Percentiles rank a stretch among this genome's conserved stretches.
These are phyloP conservation scores for Chironomus riparius DNA, from an alignment of 2,888 invertebrate species.

Conservation along the genomic window DNA sequence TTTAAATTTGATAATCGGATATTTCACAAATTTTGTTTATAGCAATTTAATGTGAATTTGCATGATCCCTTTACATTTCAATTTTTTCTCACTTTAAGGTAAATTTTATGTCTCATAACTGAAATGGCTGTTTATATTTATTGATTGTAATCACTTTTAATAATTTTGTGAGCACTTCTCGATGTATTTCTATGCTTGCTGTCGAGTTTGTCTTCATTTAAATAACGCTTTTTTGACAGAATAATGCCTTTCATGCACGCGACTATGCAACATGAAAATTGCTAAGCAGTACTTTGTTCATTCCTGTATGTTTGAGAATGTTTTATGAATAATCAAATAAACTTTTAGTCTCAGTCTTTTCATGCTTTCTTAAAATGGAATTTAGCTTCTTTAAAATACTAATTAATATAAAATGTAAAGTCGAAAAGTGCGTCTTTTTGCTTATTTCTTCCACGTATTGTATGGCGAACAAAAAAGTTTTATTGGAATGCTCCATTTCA, in stretches of 20 bases:
- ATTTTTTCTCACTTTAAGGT: not conserved
- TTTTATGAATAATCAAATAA: not conserved
- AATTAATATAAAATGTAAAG: too few species aligned
- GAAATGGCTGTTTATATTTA: conserved; percentile 2
- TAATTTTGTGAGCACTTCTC: not conserved
- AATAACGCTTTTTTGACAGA: conserved; percentile 10
- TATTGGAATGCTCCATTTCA: conserved; percentile 11
- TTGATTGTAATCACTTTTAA: conserved; percentile 11
- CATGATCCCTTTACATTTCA: not conserved
- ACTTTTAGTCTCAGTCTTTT: too few species aligned
- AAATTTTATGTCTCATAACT: conserved; percentile 4
- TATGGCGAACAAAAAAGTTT: too few species aligned
- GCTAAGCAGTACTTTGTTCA: not conserved
- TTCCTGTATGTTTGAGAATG: not conserved
- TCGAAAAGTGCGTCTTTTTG: too few species aligned
- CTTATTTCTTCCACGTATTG: too few species aligned
- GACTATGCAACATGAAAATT: conserved; percentile 10
- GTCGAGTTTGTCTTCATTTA: not conserved
- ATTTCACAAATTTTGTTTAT: not conserved
- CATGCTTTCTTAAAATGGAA: too few species aligned
- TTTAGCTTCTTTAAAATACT: too few species aligned
- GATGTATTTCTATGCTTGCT: not conserved
- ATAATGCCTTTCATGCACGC: conserved; percentile 20
- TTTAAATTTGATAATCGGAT: not conserved
- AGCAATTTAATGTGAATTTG: not conserved